Conservation (phyloP, 2,797 vertebrate genomes). For the Sylvilagus floridanus region DNA sequence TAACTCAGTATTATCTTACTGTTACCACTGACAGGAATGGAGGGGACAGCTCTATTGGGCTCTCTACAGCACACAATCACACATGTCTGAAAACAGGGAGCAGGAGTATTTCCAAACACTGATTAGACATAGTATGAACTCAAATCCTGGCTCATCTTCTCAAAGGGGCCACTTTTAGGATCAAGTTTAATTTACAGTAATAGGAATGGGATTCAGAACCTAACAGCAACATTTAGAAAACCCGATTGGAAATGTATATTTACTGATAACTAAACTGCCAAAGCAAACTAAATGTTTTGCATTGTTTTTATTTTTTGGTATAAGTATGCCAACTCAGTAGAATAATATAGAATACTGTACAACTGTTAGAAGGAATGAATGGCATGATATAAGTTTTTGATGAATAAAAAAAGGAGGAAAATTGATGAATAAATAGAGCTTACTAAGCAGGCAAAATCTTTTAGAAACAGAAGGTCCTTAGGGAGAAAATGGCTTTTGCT, state of each 20-base stretch:
- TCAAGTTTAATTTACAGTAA: constrained; percentile 9
- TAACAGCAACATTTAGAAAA: constrained; percentile 35
- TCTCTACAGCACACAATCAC: not conserved
- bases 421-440: not conserved
- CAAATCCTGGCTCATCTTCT: constrained; percentile 34
- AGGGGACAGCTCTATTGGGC: not conserved
- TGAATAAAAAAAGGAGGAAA: not conserved
- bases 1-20: not conserved
- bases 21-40: not conserved
- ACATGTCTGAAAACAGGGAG: not conserved
- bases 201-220: constrained; percentile 1
- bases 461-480: constrained; percentile 1
- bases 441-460: constrained; percentile 7
- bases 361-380: constrained; percentile 25
- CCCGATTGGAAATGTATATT: not conserved
- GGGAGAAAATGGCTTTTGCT: not conserved
- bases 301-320: constrained; percentile 25
- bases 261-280: not conserved
- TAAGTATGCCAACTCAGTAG: not conserved
- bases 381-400: not conserved
- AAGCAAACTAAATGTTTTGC: constrained; percentile 49
- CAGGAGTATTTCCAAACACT: not conserved
- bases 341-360: not conserved
- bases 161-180: not conserved
- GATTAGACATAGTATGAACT: not conserved